Conservation (phyloP, 2,888 invertebrate species). For the Drosophila nr. perissopoda region DNA sequence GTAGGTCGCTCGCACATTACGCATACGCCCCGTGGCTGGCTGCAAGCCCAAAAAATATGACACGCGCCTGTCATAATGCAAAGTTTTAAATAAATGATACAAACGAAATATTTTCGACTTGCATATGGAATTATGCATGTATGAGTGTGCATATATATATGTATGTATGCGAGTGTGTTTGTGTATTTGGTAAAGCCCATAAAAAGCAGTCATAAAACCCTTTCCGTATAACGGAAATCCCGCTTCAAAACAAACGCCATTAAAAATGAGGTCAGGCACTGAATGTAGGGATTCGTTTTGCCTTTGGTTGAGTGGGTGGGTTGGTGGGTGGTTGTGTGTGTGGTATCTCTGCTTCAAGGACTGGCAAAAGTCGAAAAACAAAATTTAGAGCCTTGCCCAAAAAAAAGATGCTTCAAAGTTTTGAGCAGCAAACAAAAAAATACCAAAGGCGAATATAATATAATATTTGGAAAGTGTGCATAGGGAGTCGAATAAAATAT, state of each 20-base stretch:
- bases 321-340: neutral
- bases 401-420: conserved; percentile 63
- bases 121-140: conserved; percentile 27
- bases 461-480: conserved; percentile 73
- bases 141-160: conserved; percentile 5
- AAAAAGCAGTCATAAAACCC: conserved; percentile 80
- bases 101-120: conserved; percentile 39
- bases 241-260: conserved; percentile 80
- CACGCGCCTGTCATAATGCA: conserved; percentile 66
- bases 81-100: conserved; percentile 77
- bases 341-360: conserved; percentile 49
- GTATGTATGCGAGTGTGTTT: conserved; percentile 17
- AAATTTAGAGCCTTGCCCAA: conserved; percentile 69
- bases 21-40: conserved; percentile 69
- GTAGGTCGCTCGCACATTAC: conserved; percentile 56
- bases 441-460: conserved; percentile 47
- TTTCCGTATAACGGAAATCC: conserved; percentile 80
- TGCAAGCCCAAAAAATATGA: conserved; percentile 56
- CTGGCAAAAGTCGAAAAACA: conserved; percentile 70
- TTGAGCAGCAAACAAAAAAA: conserved; percentile 44
- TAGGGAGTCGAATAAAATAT: conserved; percentile 76
- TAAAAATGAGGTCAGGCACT: conserved; percentile 77
- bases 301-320: neutral
- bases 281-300: conserved; percentile 16
- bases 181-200: conserved; percentile 61